Evolutionary conservation across 2,113 vertebrate species (phyloP), one percentile per base, ranked within the genome.

Genomic region (Puffinus mauretanicus): DNA sequence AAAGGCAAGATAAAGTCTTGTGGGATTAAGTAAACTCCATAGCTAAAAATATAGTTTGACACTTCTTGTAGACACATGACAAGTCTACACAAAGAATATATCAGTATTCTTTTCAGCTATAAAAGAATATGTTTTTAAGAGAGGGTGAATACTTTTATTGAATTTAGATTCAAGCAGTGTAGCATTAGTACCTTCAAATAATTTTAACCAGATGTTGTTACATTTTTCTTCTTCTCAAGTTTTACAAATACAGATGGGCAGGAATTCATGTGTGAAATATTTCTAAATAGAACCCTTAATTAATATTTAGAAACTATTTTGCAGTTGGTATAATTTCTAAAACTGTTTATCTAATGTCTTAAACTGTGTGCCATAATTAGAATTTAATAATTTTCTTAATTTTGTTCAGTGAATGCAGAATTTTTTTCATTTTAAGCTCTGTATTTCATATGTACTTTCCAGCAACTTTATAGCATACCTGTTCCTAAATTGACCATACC

Each of bases 31-130:
- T 96, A 98, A 97, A 98, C 95, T 97, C 49, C 34, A 55, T 91
- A 93, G 93, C 96, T 98, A 98, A 98, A 98, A 98, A 98, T 98
- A 96, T 58, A 95, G 93, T 96, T 97, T 98, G 98, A 98, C 98
- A 98, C 96, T 97, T 96, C 95, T 97, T 97, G 95, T 96, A 97
- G 97, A 96, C 93, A 91, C 88, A 97, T 98, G 98, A 98, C 97
- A 98, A 98, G 95, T 95, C 94, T 97, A 97, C 94, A 98, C 95
- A 97, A 96, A 92, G 92, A 96, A 97, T 93, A 88, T 97, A 97
- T 98, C 97, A 97, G 93, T 96, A 97, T 98, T 98, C 98, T 94
- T 98, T 97, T 96, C 95, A 95, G 95, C 88, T 94, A 86, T 96
- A 73, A 89, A 97, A 96, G 49, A 93, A 75, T 93, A 66, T 29